phyloP scores from a whole-genome alignment of 1,140 invertebrate species.

The Proales similis region DNA sequence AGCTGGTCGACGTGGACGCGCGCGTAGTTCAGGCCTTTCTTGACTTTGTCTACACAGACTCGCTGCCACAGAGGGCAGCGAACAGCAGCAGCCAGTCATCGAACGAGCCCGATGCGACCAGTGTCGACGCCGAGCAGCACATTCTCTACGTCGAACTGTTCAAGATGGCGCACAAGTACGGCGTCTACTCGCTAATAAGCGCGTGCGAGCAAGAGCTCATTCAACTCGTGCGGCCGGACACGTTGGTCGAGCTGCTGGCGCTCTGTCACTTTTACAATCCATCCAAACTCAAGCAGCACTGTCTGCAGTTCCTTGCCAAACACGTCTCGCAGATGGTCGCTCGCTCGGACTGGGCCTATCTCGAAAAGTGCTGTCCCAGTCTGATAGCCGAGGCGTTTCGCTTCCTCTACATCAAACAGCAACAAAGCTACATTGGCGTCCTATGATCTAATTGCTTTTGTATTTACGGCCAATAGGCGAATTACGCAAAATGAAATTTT shows the following conservation, averaged over 20 bases:
- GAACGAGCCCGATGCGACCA: background rate
- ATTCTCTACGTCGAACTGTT: conserved; percentile 14
- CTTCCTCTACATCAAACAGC: conserved; percentile 7
- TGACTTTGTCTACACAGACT: conserved; percentile 19
- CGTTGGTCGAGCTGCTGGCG: background rate
- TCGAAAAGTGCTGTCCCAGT: conserved; percentile 12
- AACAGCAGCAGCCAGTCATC: conserved; percentile 1
- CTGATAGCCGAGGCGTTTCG: conserved; percentile 13
- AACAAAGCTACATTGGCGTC: no score
- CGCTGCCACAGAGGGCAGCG: background rate
- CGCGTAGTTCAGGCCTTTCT: conserved; percentile 13
- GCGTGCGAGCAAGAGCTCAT: conserved; percentile 7
- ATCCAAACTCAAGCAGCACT: conserved; percentile 10
- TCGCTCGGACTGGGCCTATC: conserved; percentile 10
- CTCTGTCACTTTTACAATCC: conserved; percentile 19
- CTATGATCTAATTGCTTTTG: no score
- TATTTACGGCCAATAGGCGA: no score
- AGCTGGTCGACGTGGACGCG: conserved; percentile 8
- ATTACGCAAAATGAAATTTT: no score
- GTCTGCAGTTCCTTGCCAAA: background rate
- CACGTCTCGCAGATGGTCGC: conserved; percentile 3
- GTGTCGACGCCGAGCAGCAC: background rate
- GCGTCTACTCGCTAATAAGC: background rate
- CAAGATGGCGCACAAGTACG: conserved; percentile 23
- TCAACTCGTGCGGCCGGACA: background rate